Evolutionary conservation across 2,888 invertebrate genomes (phyloP), one percentile per base, ranked within the genome.

Genomic region (Gortyna flavago): DNA sequence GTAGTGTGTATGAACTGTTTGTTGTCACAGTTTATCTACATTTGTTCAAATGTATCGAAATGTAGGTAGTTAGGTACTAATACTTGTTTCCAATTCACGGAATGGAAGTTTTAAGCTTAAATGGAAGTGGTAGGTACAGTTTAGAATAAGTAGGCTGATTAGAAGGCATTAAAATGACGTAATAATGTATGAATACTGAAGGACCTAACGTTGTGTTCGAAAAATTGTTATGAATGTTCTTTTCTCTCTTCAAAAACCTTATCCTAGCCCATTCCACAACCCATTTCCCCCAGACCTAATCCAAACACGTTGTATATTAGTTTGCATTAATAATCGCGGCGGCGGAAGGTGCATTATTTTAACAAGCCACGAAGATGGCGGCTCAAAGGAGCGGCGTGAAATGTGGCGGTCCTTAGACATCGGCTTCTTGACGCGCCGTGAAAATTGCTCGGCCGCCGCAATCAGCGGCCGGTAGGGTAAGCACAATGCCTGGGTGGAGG

Each of bases 321-420:
- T 80, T 62, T 80, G 72, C 68, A 77, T 82, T 78, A 81, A 80
- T 70, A 72, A 61, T 57, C 35, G 38, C 64, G 35, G 70, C 44
- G 51, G 57, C 62, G 41, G 77, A 68, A 69, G 80, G 74, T 85
- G 79, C 72, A 80, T 87, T 87, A 88, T 79, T 87, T 79, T 82
- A 87, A 80, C 82, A 68, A 82, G 79, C 79, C 64, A 35, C 80
- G 35, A 68, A 84, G 83, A 81, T 74, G 79, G 80, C 48, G 66
- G 64, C 72, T 89, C 85, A 87, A 87, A 88, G 82, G 84, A 77
- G 74, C 72, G 73, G 51, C 72, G 59, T 75, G 77, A 79, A 77
- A 74, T 85, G 81, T 72, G 18, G 72, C 66, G 75, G 41, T 86
- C 79, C 86, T 88, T 88, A 89, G 88, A 88, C 81, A 79, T 79